phyloP scores from a whole-genome alignment of 2,888 invertebrate species.

The Odontomyia ornata region DNA sequence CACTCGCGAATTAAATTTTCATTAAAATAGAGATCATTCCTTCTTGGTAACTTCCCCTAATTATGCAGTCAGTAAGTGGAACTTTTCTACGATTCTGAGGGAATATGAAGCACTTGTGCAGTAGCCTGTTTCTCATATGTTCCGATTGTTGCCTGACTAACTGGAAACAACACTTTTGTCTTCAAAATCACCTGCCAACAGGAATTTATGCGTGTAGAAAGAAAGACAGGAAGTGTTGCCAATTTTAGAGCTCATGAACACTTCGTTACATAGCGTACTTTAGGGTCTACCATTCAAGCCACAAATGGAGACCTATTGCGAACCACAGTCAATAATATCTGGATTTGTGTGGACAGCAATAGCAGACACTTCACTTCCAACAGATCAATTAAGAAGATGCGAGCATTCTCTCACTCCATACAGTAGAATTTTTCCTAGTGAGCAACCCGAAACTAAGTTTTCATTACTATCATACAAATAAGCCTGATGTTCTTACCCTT shows the following conservation, averaged over 20 bases:
- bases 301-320: constrained; percentile 82
- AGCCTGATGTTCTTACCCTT: too few relatives aligned
- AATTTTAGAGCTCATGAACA: constrained; percentile 87
- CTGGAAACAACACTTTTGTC: constrained; percentile 87
- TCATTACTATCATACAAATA: constrained; percentile 69
- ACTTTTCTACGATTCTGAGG: too few relatives aligned
- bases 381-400: constrained; percentile 71
- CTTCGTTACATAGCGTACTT: constrained; percentile 88
- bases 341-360: constrained; percentile 82
- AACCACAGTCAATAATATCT: constrained; percentile 84
- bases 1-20: too few relatives aligned
- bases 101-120: too few relatives aligned
- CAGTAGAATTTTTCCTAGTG: constrained; percentile 78
- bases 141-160: too few relatives aligned
- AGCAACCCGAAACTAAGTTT: constrained; percentile 74
- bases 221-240: constrained; percentile 87
- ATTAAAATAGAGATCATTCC: too few relatives aligned
- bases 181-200: constrained; percentile 85
- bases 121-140: too few relatives aligned
- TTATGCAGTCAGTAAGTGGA: too few relatives aligned
- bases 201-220: constrained; percentile 87
- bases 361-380: too few relatives aligned
- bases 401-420: constrained; percentile 76
- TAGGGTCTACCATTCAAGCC: constrained; percentile 76
- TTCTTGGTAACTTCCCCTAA: too few relatives aligned